A percentile compares a stretch with the other conserved stretches of the same genome.
Conservation (phyloP, 2,113 vertebrate genomes). For the Motacilla tschutschensis region DNA sequence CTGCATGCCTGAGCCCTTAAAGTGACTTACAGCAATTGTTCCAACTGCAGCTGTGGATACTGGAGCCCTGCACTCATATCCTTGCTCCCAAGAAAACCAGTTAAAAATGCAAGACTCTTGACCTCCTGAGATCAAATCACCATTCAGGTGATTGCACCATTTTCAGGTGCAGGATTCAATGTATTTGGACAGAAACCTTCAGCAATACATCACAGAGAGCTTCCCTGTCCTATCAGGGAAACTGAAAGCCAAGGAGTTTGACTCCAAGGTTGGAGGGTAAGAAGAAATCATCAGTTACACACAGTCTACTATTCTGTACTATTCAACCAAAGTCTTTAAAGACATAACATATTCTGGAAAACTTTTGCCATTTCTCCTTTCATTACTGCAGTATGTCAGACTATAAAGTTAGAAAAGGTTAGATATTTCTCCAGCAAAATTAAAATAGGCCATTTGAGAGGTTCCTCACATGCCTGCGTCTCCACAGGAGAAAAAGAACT, state of each 20-base stretch:
- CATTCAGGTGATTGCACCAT: too few species aligned
- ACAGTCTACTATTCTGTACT: neutral
- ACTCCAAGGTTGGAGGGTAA: neutral
- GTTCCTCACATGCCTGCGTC: neutral
- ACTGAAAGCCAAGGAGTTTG: fast-evolving
- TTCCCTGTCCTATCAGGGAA: neutral
- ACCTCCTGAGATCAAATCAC: neutral
- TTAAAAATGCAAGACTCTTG: neutral
- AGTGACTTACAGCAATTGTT: neutral
- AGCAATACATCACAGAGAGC: neutral
- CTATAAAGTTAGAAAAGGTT: neutral
- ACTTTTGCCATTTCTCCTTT: neutral
- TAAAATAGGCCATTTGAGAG: neutral
- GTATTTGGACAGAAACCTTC: neutral
- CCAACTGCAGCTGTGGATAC: neutral
- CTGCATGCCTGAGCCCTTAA: neutral
- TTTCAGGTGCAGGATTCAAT: neutral
- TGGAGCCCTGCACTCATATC: neutral
- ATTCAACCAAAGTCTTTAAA: neutral
- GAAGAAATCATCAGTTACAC: neutral
- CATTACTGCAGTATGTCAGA: neutral
- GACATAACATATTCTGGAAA: neutral
- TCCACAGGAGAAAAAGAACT: neutral
- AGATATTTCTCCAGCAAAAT: slow-evolving; percentile 44
- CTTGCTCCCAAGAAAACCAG: neutral